A percentile compares a stretch with the other conserved stretches of the same genome.
phyloP scores from a whole-genome alignment of 2,113 vertebrate species.

The Onychostoma macrolepis region DNA sequence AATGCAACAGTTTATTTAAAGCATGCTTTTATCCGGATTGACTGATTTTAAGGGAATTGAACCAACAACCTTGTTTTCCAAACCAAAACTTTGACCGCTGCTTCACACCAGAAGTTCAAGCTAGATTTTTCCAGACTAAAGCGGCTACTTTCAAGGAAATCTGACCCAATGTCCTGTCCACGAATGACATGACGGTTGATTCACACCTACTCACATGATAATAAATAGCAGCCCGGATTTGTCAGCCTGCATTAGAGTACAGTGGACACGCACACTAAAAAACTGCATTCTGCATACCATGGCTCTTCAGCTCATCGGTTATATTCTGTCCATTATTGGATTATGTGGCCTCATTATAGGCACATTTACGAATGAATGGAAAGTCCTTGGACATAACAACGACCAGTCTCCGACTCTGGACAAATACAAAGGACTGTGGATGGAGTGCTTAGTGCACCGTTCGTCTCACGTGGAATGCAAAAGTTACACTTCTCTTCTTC shows the following conservation, averaged over 20 bases:
- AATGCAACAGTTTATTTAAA: neutral
- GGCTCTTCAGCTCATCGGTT: slow-evolving; percentile 85
- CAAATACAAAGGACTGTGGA: slow-evolving; percentile 87
- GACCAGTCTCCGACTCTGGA: slow-evolving; percentile 77
- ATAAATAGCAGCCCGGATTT: neutral
- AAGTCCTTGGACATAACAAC: slow-evolving; percentile 75
- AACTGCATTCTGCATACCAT: slow-evolving; percentile 74
- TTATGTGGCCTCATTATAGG: slow-evolving; percentile 78
- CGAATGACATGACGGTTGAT: neutral
- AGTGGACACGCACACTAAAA: neutral
- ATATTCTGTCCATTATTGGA: slow-evolving; percentile 81
- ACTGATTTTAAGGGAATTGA: neutral
- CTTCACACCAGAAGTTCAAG: neutral
- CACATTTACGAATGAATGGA: slow-evolving; percentile 89
- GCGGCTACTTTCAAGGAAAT: neutral
- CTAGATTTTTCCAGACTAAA: neutral
- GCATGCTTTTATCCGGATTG: neutral
- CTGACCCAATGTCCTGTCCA: neutral
- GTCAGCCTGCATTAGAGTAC: neutral
- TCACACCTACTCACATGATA: neutral
- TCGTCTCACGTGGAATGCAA: slow-evolving; percentile 83
- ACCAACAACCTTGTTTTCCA: neutral
- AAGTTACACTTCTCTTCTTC: slow-evolving; percentile 79
- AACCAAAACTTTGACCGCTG: neutral
- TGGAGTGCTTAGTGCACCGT: slow-evolving; percentile 82